phyloP scores from a whole-genome alignment of 2,797 vertebrate genomes.

The Artibeus lituratus region DNA sequence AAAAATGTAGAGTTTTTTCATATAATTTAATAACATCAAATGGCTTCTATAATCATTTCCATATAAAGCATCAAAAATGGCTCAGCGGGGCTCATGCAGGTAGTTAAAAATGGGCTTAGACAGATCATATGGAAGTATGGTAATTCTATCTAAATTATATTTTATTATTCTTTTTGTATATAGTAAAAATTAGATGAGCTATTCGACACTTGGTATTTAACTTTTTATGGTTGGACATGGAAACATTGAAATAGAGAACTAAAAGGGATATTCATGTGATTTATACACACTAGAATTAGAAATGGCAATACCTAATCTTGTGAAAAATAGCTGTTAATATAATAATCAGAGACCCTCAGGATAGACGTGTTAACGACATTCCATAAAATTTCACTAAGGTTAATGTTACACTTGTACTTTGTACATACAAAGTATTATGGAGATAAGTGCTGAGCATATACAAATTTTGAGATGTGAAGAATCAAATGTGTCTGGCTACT shows the following conservation, averaged over 20 bases:
- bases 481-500: not conserved
- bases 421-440: not conserved
- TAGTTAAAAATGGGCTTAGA: conserved; percentile 48
- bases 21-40: conserved; percentile 67
- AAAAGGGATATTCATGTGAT: not conserved
- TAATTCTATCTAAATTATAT: conserved; percentile 43
- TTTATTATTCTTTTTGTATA: conserved; percentile 41
- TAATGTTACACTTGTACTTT: not conserved
- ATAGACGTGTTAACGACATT: not conserved
- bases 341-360: not conserved
- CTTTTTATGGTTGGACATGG: not conserved
- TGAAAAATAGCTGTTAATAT: not conserved
- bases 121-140: conserved; percentile 27
- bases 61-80: conserved; percentile 56
- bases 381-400: not conserved
- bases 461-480: not conserved
- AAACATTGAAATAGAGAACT: not conserved
- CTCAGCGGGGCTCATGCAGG: conserved; percentile 18
- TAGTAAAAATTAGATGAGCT: conserved; percentile 14
- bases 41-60: conserved; percentile 57
- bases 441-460: not conserved
- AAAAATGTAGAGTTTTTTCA: conserved; percentile 34
- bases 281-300: not conserved
- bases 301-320: not conserved
- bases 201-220: conserved; percentile 7